A percentile compares a stretch with the other conserved stretches of the same genome.
Conservation (phyloP, 2,113 vertebrate genomes). For the Nanorana parkeri region DNA sequence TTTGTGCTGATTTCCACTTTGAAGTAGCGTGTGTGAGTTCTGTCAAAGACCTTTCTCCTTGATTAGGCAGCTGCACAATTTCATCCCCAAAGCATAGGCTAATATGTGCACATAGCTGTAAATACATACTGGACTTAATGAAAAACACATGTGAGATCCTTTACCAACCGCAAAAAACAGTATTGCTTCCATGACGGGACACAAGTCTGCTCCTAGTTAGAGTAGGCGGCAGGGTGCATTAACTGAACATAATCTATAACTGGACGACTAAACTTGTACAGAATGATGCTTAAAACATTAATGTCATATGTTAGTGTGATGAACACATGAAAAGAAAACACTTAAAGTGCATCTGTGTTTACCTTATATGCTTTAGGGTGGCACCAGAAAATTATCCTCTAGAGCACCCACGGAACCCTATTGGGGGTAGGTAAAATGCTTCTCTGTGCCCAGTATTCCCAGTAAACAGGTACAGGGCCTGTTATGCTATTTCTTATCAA, state of each 20-base stretch:
- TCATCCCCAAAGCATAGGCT: neutral
- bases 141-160: conserved; percentile 1
- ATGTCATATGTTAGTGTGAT: no score
- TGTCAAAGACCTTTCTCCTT: neutral
- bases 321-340: no score
- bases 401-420: no score
- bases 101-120: conserved; percentile 4
- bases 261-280: no score
- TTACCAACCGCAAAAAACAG: neutral
- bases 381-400: no score
- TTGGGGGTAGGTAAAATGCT: no score
- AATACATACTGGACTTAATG: conserved; percentile 4
- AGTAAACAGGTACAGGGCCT: no score
- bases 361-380: no score
- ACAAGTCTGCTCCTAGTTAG: neutral
- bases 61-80: conserved; percentile 11
- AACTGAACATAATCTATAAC: neutral
- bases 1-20: conserved; percentile 9
- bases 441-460: no score
- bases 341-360: no score
- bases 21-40: neutral
- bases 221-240: neutral
- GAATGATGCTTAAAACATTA: no score
- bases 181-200: neutral
- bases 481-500: no score